Conservation (phyloP, 2,797 vertebrate genomes). For the Tragelaphus eurycerus region DNA sequence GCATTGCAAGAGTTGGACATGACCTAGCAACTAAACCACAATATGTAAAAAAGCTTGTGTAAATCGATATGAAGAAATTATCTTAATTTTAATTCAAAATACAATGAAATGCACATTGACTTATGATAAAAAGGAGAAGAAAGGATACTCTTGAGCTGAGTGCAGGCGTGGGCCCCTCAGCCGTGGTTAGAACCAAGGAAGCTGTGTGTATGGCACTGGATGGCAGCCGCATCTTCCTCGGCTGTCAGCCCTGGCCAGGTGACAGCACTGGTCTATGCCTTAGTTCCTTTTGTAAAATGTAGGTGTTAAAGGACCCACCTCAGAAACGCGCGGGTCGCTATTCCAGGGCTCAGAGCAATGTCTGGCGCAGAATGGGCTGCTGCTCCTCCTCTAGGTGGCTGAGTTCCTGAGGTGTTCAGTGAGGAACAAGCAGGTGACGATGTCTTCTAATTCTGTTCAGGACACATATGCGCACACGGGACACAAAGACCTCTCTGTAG, state of each 20-base stretch:
- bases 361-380: neutral
- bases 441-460: neutral
- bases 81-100: neutral
- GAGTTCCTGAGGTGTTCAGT: neutral
- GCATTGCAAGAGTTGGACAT: neutral
- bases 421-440: fast-evolving
- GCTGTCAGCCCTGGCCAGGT: neutral
- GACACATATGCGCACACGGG: fast-evolving
- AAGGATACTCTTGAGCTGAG: neutral
- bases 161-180: neutral
- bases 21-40: neutral
- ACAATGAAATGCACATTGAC: neutral
- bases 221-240: neutral
- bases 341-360: neutral
- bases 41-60: neutral
- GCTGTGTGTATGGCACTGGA: neutral
- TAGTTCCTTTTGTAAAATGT: neutral
- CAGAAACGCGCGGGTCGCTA: neutral
- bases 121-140: neutral
- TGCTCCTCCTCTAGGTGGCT: fast-evolving
- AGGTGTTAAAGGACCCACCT: neutral
- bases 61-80: neutral
- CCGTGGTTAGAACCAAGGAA: neutral
- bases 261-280: neutral
- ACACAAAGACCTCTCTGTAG: neutral